Conservation (phyloP, 37 sponge, comb jelly and placozoan genomes). For the Diacarnus erythraeanus region DNA sequence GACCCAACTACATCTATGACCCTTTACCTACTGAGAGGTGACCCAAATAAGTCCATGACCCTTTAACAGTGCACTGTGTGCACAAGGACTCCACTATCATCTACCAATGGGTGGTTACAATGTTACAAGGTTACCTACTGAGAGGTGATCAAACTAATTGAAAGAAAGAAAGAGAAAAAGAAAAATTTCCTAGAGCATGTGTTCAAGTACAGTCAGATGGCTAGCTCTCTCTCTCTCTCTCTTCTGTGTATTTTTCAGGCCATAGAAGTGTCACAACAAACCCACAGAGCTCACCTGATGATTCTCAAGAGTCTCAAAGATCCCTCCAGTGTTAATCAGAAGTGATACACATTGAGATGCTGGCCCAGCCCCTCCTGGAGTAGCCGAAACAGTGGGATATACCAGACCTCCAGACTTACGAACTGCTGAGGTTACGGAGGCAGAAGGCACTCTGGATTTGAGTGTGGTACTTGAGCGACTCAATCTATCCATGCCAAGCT, state of each 20-base stretch:
- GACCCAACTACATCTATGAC: too few species aligned
- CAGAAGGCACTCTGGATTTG: slow-evolving; percentile 18
- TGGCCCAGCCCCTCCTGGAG: not conserved
- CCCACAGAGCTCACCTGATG: slow-evolving; percentile 51
- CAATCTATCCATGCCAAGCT: slow-evolving; percentile 21
- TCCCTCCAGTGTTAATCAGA: slow-evolving; percentile 35
- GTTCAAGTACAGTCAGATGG: not conserved
- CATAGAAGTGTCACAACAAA: not conserved
- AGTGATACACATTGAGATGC: not conserved
- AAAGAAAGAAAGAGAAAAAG: too few species aligned
- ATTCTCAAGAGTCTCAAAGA: slow-evolving; percentile 60
- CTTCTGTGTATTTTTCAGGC: not conserved
- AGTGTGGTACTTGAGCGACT: slow-evolving; percentile 11
- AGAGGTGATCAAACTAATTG: too few species aligned
- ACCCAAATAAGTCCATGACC: too few species aligned
- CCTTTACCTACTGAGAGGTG: too few species aligned
- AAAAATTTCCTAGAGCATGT: too few species aligned
- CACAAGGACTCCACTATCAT: too few species aligned
- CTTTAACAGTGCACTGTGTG: too few species aligned
- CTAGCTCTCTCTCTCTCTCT: too few species aligned
- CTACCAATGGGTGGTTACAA: too few species aligned
- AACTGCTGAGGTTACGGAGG: slow-evolving; percentile 19
- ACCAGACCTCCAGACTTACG: not conserved
- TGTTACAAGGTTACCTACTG: too few species aligned
- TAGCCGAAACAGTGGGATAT: not conserved